Percentiles rank a stretch among this genome's conserved stretches.
phyloP scores from a whole-genome alignment of 2,888 invertebrate genomes.

The Dryococelus australis region DNA sequence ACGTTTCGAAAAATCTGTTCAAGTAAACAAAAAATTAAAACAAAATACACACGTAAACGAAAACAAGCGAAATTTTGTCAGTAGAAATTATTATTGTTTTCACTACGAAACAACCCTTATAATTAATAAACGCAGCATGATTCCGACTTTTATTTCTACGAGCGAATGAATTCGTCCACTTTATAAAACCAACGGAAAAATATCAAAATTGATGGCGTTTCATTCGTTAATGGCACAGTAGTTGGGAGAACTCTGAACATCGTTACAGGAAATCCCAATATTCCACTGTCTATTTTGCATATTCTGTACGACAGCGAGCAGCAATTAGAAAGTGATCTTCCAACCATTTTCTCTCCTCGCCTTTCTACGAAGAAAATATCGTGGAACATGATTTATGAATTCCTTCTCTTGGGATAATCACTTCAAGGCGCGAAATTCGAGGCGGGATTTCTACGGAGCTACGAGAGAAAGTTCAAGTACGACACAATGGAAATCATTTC shows the following conservation, averaged over 20 bases:
- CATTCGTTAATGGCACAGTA: no score
- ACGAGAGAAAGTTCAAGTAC: neutral
- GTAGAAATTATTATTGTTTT: no score
- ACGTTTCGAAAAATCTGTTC: no score
- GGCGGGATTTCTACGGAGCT: neutral
- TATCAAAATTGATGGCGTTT: no score
- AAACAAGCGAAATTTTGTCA: no score
- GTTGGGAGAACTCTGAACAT: neutral
- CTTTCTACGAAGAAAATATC: neutral
- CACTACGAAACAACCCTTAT: no score
- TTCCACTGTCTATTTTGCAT: slow-evolving; percentile 45
- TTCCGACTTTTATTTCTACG: no score
- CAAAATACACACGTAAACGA: no score
- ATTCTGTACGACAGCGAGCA: slow-evolving; percentile 46
- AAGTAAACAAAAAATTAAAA: no score
- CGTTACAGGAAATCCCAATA: neutral
- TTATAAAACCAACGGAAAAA: no score
- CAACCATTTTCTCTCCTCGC: slow-evolving; percentile 19
- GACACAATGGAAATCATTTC: neutral
- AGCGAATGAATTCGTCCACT: no score
- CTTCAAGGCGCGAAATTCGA: neutral
- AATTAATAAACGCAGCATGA: no score
- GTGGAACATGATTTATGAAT: neutral
- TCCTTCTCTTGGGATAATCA: neutral
- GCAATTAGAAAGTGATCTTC: slow-evolving; percentile 47